Conservation (phyloP, 2,888 invertebrate genomes). For the Sesia apiformis region DNA sequence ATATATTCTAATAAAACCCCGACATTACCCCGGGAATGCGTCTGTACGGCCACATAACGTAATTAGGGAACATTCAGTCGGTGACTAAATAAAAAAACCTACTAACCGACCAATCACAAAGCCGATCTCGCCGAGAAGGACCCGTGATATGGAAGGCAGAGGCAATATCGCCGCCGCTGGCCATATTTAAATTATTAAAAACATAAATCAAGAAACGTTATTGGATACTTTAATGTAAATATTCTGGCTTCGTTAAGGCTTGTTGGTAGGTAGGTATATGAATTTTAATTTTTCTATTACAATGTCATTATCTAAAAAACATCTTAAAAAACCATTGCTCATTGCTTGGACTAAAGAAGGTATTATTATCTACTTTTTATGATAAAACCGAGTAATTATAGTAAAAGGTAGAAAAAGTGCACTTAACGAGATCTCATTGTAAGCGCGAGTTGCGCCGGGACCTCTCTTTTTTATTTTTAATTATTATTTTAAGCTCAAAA, state of each 20-base stretch:
- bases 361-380: conserved; percentile 13
- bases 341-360: conserved; percentile 8
- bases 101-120: conserved; percentile 48
- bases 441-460: conserved; percentile 25
- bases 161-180: conserved; percentile 46
- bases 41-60: conserved; percentile 31
- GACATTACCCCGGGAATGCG: conserved; percentile 33
- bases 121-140: conserved; percentile 42
- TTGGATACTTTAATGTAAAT: conserved; percentile 58
- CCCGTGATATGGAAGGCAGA: conserved; percentile 12
- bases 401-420: conserved; percentile 34
- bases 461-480: conserved; percentile 49
- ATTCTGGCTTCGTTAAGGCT: conserved; percentile 37
- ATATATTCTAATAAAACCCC: conserved; percentile 24
- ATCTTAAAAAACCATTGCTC: conserved; percentile 1
- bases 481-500: conserved; percentile 54
- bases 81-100: conserved; percentile 40
- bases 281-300: conserved; percentile 21
- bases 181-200: conserved; percentile 66
- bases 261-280: conserved; percentile 11
- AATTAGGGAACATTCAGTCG: conserved; percentile 53
- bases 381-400: conserved; percentile 36
- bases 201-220: conserved; percentile 61
- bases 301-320: conserved; percentile 26
- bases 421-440: conserved; percentile 59